Conservation (phyloP, 2,888 invertebrate species). For the Aspidiotus destructor region DNA sequence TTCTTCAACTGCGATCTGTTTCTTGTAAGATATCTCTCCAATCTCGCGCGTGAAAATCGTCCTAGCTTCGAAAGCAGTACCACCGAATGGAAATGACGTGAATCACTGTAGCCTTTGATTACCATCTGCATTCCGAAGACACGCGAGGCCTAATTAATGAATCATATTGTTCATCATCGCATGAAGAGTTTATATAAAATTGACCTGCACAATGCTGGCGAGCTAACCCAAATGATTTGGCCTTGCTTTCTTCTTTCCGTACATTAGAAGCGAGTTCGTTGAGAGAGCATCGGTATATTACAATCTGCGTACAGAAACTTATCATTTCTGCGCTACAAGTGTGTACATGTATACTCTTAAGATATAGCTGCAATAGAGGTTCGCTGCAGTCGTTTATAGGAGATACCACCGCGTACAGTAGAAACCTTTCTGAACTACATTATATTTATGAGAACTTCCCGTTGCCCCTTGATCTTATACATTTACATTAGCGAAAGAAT, state of each 20-base stretch:
- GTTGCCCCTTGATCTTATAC: slow-evolving; percentile 23
- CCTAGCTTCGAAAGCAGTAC: too few species aligned
- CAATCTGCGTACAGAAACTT: not conserved
- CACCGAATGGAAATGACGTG: too few species aligned
- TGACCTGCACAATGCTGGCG: slow-evolving; percentile 20
- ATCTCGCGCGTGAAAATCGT: too few species aligned
- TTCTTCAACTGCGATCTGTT: too few species aligned
- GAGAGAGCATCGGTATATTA: slow-evolving; percentile 1
- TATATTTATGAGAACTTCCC: slow-evolving; percentile 19
- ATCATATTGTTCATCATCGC: slow-evolving; percentile 23
- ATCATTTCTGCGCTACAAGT: not conserved
- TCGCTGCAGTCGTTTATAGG: too few species aligned
- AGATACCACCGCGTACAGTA: not conserved
- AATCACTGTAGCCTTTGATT: not conserved
- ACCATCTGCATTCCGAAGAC: not conserved
- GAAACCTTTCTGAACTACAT: not conserved
- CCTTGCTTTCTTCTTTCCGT: slow-evolving; percentile 18
- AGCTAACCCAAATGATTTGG: slow-evolving; percentile 28
- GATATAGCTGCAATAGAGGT: not conserved
- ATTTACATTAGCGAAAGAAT: slow-evolving; percentile 12
- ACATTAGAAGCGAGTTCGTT: slow-evolving; percentile 17
- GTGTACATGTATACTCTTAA: not conserved
- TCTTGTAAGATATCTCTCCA: too few species aligned
- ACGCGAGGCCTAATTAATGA: slow-evolving; percentile 21
- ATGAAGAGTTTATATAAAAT: slow-evolving; percentile 13